phyloP scores from a whole-genome alignment of 1,140 invertebrate genomes.

The Zaprionus ghesquierei region DNA sequence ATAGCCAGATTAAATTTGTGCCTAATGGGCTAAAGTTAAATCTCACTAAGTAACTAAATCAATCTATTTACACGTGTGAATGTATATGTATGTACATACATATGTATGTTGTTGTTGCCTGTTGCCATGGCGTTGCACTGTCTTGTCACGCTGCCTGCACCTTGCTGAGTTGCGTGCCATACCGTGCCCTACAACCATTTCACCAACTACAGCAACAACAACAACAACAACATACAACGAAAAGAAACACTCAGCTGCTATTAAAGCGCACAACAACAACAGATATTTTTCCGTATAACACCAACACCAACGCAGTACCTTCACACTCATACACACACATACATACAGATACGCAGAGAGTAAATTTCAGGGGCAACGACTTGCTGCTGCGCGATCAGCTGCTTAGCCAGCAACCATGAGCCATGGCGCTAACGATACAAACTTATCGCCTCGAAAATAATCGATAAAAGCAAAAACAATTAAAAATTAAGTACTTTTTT shows the following conservation, averaged over 20 bases:
- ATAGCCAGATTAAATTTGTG: slow-evolving; percentile 63
- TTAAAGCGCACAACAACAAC: neutral
- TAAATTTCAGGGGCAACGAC: slow-evolving; percentile 74
- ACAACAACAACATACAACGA: neutral
- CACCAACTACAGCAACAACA: slow-evolving; percentile 10
- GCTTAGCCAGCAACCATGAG: slow-evolving; percentile 40
- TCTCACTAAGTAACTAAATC: slow-evolving; percentile 14
- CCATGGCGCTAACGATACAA: slow-evolving; percentile 43
- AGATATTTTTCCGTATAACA: neutral
- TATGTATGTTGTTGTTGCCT: slow-evolving; percentile 25
- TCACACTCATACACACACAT: slow-evolving; percentile 8
- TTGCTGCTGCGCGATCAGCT: slow-evolving; percentile 49
- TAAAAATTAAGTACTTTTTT: slow-evolving; percentile 15
- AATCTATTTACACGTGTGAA: slow-evolving; percentile 6
- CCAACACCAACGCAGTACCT: neutral
- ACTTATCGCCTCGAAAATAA: slow-evolving; percentile 23
- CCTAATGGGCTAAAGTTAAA: slow-evolving; percentile 57
- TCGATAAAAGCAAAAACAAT: slow-evolving; percentile 38
- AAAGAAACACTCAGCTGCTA: slow-evolving; percentile 29
- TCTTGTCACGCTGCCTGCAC: slow-evolving; percentile 65
- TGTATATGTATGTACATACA: slow-evolving; percentile 9
- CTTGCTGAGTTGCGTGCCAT: slow-evolving; percentile 56
- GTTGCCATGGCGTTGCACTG: slow-evolving; percentile 72
- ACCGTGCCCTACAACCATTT: slow-evolving; percentile 63
- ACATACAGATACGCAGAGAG: slow-evolving; percentile 1